Evolutionary conservation across 2,797 vertebrate species (phyloP).

Genomic region (Crenuchus spilurus): DNA sequence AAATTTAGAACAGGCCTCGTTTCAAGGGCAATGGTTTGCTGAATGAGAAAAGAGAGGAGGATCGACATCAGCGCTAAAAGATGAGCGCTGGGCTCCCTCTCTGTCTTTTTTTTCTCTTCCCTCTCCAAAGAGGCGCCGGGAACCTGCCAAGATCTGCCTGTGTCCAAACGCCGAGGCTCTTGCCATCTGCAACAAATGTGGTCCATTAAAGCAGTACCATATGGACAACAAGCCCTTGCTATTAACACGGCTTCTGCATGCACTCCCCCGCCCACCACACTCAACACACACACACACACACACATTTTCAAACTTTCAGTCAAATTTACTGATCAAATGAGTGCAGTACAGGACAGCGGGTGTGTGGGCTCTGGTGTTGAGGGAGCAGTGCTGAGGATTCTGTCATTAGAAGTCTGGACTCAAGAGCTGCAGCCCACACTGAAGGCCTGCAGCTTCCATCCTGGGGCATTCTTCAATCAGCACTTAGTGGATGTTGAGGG

Average conservation of each 20-base stretch:
- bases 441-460: constrained; percentile 32
- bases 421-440: constrained; percentile 24
- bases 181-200: constrained; percentile 96
- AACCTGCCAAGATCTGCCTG: constrained; percentile 84
- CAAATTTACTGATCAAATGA: constrained; percentile 89
- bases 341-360: constrained; percentile 76
- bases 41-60: constrained; percentile 75
- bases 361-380: constrained; percentile 83
- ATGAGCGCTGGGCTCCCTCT: constrained; percentile 53
- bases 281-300: constrained; percentile 26
- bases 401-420: constrained; percentile 68
- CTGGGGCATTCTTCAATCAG: constrained; percentile 39
- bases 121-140: constrained; percentile 74
- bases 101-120: constrained; percentile 13
- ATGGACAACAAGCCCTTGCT: constrained; percentile 92
- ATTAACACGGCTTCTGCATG: constrained; percentile 91
- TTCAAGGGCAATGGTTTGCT: constrained; percentile 80
- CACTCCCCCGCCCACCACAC: constrained; percentile 60
- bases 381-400: constrained; percentile 66
- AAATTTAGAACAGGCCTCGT: constrained; percentile 77
- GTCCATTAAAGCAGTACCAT: constrained; percentile 96
- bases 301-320: constrained; percentile 86
- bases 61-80: constrained; percentile 76
- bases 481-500: constrained; percentile 12
- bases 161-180: constrained; percentile 84